Evolutionary conservation across 2,797 vertebrate species (phyloP).

Genomic region (Coregonus sp.): DNA sequence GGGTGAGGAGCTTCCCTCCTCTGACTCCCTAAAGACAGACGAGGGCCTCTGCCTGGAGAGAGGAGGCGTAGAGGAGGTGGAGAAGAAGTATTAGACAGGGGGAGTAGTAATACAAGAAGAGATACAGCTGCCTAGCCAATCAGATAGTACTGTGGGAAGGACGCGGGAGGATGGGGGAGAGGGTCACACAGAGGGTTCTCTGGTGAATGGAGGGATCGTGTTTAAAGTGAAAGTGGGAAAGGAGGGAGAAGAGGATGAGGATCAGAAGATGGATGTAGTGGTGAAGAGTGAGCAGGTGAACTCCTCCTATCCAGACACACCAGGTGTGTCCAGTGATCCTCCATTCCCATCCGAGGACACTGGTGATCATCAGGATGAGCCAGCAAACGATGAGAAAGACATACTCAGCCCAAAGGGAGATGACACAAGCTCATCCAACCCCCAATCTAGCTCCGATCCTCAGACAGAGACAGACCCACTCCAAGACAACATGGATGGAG

Average conservation of each 20-base stretch:
- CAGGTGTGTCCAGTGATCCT: slow-evolving; percentile 79
- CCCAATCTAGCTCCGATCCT: slow-evolving; percentile 81
- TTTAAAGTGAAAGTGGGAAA: slow-evolving; percentile 70
- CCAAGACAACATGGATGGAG: slow-evolving; percentile 43
- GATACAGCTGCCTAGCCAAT: slow-evolving; percentile 91
- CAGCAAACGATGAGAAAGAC: slow-evolving; percentile 78
- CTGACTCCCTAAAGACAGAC: slow-evolving; percentile 73
- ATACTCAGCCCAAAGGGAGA: slow-evolving; percentile 78
- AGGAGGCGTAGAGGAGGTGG: slow-evolving; percentile 42
- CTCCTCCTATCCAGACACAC: slow-evolving; percentile 77
- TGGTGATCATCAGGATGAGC: slow-evolving; percentile 71
- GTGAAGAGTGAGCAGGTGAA: slow-evolving; percentile 91
- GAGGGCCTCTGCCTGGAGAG: slow-evolving; percentile 37
- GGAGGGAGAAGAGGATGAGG: slow-evolving; percentile 72
- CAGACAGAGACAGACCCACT: slow-evolving; percentile 55
- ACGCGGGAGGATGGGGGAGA: slow-evolving; percentile 50
- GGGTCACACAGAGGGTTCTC: slow-evolving; percentile 12
- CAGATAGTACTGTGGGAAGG: slow-evolving; percentile 74
- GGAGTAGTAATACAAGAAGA: slow-evolving; percentile 80
- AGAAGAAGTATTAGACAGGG: slow-evolving; percentile 66
- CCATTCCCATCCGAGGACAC: slow-evolving; percentile 79
- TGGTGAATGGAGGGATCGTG: slow-evolving; percentile 41
- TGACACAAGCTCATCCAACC: slow-evolving; percentile 79
- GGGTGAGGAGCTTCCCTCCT: slow-evolving; percentile 70
- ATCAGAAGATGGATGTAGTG: slow-evolving; percentile 69